Conservation (phyloP, 1,140 invertebrate species). For the Tribolium madens region DNA sequence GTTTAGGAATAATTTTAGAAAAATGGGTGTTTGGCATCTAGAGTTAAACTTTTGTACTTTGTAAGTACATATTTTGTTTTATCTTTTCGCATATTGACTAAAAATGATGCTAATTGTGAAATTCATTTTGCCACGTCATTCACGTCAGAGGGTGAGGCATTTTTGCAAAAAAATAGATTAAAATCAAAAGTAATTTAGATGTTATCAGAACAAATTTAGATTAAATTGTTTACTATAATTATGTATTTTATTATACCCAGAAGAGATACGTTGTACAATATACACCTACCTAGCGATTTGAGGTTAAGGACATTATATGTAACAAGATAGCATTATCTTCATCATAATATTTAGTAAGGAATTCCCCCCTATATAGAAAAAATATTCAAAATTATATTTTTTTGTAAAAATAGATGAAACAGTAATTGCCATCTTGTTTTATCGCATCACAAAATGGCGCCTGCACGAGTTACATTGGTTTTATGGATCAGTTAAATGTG, state of each 20-base stretch:
- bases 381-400: not conserved
- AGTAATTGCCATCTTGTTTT: not conserved
- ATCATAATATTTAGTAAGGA: constrained; percentile 62
- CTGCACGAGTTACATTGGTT: too few species aligned
- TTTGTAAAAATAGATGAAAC: not conserved
- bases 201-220: constrained; percentile 23
- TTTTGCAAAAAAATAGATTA: not conserved
- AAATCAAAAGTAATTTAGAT: constrained; percentile 30
- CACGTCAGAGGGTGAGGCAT: too few species aligned
- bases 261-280: not conserved
- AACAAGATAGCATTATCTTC: constrained; percentile 55
- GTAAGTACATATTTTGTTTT: too few species aligned
- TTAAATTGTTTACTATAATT: constrained; percentile 29
- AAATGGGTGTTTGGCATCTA: too few species aligned
- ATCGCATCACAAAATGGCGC: too few species aligned
- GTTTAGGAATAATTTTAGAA: too few species aligned
- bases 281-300: constrained; percentile 20
- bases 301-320: constrained; percentile 49
- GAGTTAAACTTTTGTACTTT: too few species aligned
- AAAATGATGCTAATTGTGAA: too few species aligned
- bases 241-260: constrained; percentile 47
- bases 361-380: constrained; percentile 43
- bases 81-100: too few species aligned
- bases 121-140: too few species aligned
- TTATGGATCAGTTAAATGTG: too few species aligned